A percentile compares a stretch with the other conserved stretches of the same genome.
phyloP scores from a whole-genome alignment of 2,888 invertebrate species.

The Rhamphomyia laevipes region DNA sequence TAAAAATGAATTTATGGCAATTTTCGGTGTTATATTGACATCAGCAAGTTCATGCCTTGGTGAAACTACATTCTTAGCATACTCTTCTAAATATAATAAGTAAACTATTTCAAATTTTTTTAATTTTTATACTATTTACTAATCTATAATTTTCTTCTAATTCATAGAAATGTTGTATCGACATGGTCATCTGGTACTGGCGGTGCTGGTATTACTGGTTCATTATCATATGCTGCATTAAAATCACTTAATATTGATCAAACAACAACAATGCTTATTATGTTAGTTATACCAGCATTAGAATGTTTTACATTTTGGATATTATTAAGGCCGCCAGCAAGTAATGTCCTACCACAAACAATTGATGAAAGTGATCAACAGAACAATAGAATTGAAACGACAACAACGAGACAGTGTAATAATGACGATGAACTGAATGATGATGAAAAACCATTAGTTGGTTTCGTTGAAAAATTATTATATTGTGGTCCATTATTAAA shows the following conservation, averaged over 20 bases:
- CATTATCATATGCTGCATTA: conserved; percentile 62
- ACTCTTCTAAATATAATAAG: conserved; percentile 59
- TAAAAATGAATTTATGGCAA: conserved; percentile 46
- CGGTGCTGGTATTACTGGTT: conserved; percentile 66
- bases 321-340: conserved; percentile 25
- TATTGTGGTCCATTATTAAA: conserved; percentile 48
- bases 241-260: conserved; percentile 45
- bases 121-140: background rate
- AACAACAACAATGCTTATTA: conserved; percentile 50
- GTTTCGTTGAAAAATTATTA: conserved; percentile 41
- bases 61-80: conserved; percentile 63
- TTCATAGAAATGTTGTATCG: conserved; percentile 56
- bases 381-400: conserved; percentile 21
- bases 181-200: conserved; percentile 82
- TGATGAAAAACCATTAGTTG: conserved; percentile 22
- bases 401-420: conserved; percentile 19
- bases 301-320: conserved; percentile 48
- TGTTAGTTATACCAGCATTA: conserved; percentile 56
- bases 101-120: conserved; percentile 19
- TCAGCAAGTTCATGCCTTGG: conserved; percentile 68
- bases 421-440: conserved; percentile 5
- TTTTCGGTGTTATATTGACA: conserved; percentile 59
- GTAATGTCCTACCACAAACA: conserved; percentile 21
- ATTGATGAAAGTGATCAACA: conserved; percentile 22
- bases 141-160: background rate